Base-by-base conservation (phyloP, 1,140 invertebrate genomes). In the Antheraea mylitta region DNA sequence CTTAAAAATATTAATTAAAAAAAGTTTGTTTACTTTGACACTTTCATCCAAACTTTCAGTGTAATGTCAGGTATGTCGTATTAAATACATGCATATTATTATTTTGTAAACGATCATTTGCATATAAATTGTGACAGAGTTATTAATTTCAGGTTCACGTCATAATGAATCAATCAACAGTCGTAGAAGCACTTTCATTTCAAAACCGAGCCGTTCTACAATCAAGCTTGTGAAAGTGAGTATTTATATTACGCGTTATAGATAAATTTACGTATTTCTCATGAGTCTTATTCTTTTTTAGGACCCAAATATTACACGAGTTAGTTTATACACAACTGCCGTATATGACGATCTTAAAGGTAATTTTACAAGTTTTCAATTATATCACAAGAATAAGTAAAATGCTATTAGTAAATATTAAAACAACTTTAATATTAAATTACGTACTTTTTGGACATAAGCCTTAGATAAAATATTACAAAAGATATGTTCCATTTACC, bases 21-120 rank as follows among this genome's bases (percentile, higher is more conserved):
- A 16, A 16, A 16, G 11, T 53, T 53, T 53, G 1, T 16, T 42
- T 2, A 53, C 5, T 53, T 13, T 90, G 86, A 77, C 86, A 89
- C 74, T 78, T 81, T 78, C 78, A 83, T 74, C 82, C 77, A 91
- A 89, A 90, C 83, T 91, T 83, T 82, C 83, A 87, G 87, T 90
- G 87, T 90, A 89, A 90, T 92, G 88, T 90, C 86, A 90, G 87
- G 87, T 91, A 72, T 69, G 75, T 76, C 77, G 68, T 16, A 76
- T 77, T 79, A 65, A n/a, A 68, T 67, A 70, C 4, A 30, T 30
- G 22, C 22, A 30, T 30, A 30, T 30, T 59, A 64, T 69, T 61
- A 30, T 68, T 67, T 42, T 30, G 18, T 13, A 61, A 30, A 61
- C 16, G 11, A 60, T 30, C 7, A 60, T 18, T 19, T 18, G 22